These are phyloP conservation scores for Apteryx mantelli DNA, from an alignment of 2,113 vertebrate genomes.

Conservation along the genomic window DNA sequence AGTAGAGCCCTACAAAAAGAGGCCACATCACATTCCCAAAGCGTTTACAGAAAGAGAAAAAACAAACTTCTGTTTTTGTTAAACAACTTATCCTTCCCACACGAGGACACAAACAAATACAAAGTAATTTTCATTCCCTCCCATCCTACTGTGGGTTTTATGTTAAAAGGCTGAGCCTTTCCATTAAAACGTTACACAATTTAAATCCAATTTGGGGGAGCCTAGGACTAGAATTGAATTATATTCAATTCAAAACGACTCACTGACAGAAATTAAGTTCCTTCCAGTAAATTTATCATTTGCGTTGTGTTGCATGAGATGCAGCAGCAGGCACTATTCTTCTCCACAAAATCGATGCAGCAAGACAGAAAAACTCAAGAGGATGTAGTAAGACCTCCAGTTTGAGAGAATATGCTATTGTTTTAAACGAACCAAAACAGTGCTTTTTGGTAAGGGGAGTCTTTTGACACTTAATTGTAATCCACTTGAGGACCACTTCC, in stretches of 20 bases:
- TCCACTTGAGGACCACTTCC: not conserved
- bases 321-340: not conserved
- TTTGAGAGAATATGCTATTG: not conserved
- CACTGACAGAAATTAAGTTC: not conserved
- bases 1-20: not conserved
- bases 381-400: not conserved
- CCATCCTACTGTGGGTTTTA: not conserved
- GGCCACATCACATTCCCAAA: not conserved
- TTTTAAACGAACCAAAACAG: not conserved
- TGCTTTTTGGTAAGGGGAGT: not conserved
- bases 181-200: not conserved
- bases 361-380: rapidly evolving
- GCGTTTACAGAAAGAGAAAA: not conserved
- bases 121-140: not conserved
- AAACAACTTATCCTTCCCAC: not conserved
- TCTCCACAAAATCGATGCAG: not conserved
- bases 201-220: not conserved
- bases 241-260: not conserved
- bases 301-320: not conserved
- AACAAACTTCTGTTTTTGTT: not conserved
- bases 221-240: not conserved
- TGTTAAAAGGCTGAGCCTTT: not conserved
- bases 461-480: not conserved
- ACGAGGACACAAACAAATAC: not conserved
- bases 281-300: not conserved